phyloP scores from a whole-genome alignment of 2,113 vertebrate genomes.

The Anarhynchus alexandrinus region DNA sequence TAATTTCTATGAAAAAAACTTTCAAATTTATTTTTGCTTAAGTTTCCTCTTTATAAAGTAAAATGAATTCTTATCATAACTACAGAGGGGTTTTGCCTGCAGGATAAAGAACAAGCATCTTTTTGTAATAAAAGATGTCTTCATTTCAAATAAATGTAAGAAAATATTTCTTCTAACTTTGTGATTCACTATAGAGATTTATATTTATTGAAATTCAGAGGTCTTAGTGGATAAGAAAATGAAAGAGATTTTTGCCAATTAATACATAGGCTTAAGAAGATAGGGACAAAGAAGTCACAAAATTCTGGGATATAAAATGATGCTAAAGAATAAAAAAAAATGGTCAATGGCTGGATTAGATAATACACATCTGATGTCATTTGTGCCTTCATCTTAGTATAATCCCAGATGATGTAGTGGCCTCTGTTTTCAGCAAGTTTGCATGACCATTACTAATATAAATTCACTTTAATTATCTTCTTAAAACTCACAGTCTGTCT shows the following conservation, averaged over 20 bases:
- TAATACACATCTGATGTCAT: background rate
- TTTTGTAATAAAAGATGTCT: background rate
- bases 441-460: background rate
- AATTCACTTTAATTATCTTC: background rate
- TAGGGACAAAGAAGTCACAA: background rate
- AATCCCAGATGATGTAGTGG: background rate
- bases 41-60: background rate
- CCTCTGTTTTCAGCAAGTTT: background rate
- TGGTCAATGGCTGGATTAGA: background rate
- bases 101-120: background rate
- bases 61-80: background rate
- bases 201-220: background rate
- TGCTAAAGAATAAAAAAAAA: background rate
- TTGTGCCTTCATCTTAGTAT: background rate
- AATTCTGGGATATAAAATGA: background rate
- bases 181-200: background rate
- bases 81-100: background rate
- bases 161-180: background rate
- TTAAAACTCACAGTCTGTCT: background rate
- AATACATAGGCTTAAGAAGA: background rate
- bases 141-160: background rate
- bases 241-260: background rate
- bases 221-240: background rate
- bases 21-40: background rate
- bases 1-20: background rate